Base-by-base conservation (phyloP, 1,140 invertebrate species). In the Cherax quadricarinatus region DNA sequence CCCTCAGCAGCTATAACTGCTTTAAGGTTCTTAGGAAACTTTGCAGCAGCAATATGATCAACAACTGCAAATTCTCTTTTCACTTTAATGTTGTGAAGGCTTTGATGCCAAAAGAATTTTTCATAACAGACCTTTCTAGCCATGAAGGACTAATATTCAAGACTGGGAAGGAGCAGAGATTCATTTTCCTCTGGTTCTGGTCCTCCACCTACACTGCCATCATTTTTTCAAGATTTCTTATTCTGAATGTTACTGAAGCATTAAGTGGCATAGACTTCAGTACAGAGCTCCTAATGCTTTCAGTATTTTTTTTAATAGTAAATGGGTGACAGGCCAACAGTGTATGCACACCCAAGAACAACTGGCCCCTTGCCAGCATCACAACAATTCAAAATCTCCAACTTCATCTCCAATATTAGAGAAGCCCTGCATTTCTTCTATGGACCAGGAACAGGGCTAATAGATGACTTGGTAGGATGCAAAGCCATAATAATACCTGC, bases 361-460 rank as follows among this genome's bases (percentile, higher is more conserved):
- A 41, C 30, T 41, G 30, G 30, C 2, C 30, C 30, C 30, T 41
- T 41, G 30, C 30, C 30, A 41, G 30, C 30, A 41, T 41, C 30
- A 80, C 30, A 80, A 48, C 79, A 16, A 48, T 24, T 80, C 79
- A 80, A 30, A 80, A 80, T 80, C 48, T 41, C 30, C 48, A 80
- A 80, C 79, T 80, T 80, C 16, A 1, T 30, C 16, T 80, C n/a
- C 79, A 80, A 4, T 48, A 48, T 80, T 30, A 80, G 30, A 41
- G 30, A 41, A 41, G 30, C 30, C 0, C 2, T 60, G 9, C 57
- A 10, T 16, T 60, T 60, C 57, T 16, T 60, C 57, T 60, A 0
- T 16, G 16, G 9, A 16, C 0, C 9, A 10, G 57, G 57, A 60
- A 9, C 9, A 16, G 57, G 57, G 57, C 57, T 60, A 60, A 16